Conservation (phyloP, 2,888 invertebrate genomes). For the Agrotis exclamationis region DNA sequence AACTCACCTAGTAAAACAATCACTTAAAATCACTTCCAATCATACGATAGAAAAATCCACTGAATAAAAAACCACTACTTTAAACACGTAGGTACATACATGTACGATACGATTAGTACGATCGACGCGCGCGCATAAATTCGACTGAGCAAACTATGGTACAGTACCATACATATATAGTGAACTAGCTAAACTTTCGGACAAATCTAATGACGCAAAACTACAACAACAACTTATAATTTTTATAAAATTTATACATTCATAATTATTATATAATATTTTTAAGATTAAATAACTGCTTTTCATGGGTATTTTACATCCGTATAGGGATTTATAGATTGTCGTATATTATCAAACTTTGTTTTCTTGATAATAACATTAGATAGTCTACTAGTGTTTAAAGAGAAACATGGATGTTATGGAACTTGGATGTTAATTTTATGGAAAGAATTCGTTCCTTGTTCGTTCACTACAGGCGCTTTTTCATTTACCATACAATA, state of each 20-base stretch:
- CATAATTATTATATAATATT: background rate
- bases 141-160: constrained; percentile 51
- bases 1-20: constrained; percentile 47
- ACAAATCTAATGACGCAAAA: constrained; percentile 51
- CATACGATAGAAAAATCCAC: constrained; percentile 27
- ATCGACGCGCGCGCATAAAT: constrained; percentile 54
- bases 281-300: background rate
- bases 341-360: no score
- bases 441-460: no score
- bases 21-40: constrained; percentile 52
- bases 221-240: constrained; percentile 2
- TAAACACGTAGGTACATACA: constrained; percentile 36
- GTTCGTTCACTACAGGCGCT: no score
- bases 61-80: constrained; percentile 20
- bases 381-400: background rate
- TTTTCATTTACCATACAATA: no score
- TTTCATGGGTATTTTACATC: background rate
- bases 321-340: background rate
- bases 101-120: constrained; percentile 37
- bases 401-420: no score
- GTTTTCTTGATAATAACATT: background rate
- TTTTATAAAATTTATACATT: background rate
- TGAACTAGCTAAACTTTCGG: constrained; percentile 51
- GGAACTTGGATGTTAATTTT: no score
- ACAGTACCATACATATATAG: constrained; percentile 56